Conservation (phyloP, 2,797 vertebrate genomes). For the Chrysocyon brachyurus region DNA sequence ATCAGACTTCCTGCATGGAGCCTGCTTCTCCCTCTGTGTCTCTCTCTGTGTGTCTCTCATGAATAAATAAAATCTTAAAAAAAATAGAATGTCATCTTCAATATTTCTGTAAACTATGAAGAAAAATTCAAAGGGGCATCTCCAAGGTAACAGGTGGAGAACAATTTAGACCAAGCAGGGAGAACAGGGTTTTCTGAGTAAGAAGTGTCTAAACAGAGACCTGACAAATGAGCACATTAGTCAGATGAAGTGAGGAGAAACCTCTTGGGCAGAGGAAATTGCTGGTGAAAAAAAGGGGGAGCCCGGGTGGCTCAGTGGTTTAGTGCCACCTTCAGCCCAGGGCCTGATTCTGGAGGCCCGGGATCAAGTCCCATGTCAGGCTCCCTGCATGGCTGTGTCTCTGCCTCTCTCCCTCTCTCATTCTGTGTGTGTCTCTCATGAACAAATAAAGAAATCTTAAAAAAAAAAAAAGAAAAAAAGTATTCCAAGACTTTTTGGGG, state of each 20-base stretch:
- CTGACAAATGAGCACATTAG: not conserved
- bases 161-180: not conserved
- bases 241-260: not conserved
- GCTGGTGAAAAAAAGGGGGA: not conserved
- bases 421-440: too few species aligned
- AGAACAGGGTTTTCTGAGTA: not conserved
- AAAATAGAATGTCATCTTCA: not conserved
- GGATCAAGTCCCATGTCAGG: too few species aligned
- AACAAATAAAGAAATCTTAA: too few species aligned
- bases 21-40: too few species aligned
- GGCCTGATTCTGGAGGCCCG: too few species aligned
- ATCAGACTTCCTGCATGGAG: too few species aligned
- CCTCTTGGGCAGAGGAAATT: constrained; percentile 16
- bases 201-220: constrained; percentile 2
- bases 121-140: not conserved
- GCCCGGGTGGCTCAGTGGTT: too few species aligned
- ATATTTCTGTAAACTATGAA: not conserved
- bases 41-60: too few species aligned
- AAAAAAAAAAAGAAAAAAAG: not conserved
- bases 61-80: too few species aligned
- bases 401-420: too few species aligned
- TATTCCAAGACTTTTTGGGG: not conserved
- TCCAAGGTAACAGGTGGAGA: not conserved
- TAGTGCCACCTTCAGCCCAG: too few species aligned
- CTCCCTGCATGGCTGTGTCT: too few species aligned